Percentiles rank a stretch among this genome's conserved stretches.
phyloP scores from a whole-genome alignment of 2,113 vertebrate genomes.

The Macroglossus sobrinus region DNA sequence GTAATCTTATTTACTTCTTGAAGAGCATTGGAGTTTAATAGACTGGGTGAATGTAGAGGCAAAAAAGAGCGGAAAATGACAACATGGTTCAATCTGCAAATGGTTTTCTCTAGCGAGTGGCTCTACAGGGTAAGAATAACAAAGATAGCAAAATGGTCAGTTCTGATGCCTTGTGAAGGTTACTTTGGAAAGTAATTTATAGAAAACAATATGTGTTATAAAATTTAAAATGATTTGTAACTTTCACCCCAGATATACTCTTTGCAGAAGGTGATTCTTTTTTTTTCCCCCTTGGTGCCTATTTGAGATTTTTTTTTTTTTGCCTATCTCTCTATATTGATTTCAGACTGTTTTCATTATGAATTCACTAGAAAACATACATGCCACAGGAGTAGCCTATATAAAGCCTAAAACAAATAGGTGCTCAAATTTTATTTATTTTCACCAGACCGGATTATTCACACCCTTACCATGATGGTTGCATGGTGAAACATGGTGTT shows the following conservation, averaged over 20 bases:
- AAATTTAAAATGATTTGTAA: neutral
- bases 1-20: neutral
- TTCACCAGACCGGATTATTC: neutral
- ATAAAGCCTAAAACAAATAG: neutral
- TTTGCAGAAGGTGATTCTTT: neutral
- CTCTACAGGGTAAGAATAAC: neutral
- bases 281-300: neutral
- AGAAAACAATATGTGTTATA: neutral
- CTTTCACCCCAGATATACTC: neutral
- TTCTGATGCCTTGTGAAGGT: neutral
- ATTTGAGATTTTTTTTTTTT: neutral
- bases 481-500: neutral
- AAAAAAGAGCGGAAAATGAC: neutral
- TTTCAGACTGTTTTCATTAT: neutral
- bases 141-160: neutral
- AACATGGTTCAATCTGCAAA: neutral
- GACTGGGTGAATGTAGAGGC: neutral
- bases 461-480: neutral
- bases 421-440: neutral
- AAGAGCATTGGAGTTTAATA: neutral
- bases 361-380: neutral
- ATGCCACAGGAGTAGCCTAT: fast-evolving
- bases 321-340: neutral
- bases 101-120: neutral
- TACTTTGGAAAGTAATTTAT: neutral